These are phyloP conservation scores for Festucalex cinctus DNA, from an alignment of 2,113 vertebrate species.

Conservation along the genomic window DNA sequence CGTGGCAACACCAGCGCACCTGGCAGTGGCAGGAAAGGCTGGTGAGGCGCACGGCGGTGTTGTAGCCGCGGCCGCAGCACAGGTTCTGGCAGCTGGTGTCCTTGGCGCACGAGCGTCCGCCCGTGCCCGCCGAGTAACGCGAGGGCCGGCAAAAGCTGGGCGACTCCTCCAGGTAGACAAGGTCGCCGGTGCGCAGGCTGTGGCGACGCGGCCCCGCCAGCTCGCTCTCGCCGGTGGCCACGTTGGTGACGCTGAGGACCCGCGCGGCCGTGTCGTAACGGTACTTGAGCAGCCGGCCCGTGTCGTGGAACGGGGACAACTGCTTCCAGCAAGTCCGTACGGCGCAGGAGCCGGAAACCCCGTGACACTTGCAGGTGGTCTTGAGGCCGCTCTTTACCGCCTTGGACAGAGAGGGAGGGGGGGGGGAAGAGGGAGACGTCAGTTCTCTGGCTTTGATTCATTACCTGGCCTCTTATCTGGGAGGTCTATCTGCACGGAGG, in stretches of 20 bases:
- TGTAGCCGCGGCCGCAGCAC: conserved; percentile 94
- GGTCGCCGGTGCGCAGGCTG: conserved; percentile 78
- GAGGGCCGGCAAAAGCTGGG: conserved; percentile 94
- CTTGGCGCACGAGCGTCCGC: conserved; percentile 83
- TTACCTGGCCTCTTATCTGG: conserved; percentile 66
- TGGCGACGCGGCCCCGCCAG: conserved; percentile 72
- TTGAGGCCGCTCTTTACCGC: conserved; percentile 93
- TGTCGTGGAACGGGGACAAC: conserved; percentile 92
- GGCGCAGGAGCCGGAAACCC: conserved; percentile 93
- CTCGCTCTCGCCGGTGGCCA: conserved; percentile 86
- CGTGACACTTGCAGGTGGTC: conserved; percentile 98
- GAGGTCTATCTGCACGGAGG: conserved; percentile 60
- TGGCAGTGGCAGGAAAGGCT: conserved; percentile 95
- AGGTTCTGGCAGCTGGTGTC: conserved; percentile 91
- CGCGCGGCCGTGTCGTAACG: conserved; percentile 84
- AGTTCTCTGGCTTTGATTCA: conserved; percentile 66
- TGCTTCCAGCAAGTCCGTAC: conserved; percentile 98
- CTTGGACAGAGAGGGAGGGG: conserved; percentile 61
- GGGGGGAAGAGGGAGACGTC: conserved; percentile 46
- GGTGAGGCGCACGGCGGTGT: conserved; percentile 90
- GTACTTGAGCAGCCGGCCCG: conserved; percentile 85
- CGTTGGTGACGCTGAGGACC: conserved; percentile 89
- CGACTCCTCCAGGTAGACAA: conserved; percentile 94
- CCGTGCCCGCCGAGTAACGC: conserved; percentile 87
- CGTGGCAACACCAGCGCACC: conserved; percentile 98